These are phyloP conservation scores for Alosa sapidissima DNA, from an alignment of 2,797 vertebrate genomes.

Conservation along the genomic window DNA sequence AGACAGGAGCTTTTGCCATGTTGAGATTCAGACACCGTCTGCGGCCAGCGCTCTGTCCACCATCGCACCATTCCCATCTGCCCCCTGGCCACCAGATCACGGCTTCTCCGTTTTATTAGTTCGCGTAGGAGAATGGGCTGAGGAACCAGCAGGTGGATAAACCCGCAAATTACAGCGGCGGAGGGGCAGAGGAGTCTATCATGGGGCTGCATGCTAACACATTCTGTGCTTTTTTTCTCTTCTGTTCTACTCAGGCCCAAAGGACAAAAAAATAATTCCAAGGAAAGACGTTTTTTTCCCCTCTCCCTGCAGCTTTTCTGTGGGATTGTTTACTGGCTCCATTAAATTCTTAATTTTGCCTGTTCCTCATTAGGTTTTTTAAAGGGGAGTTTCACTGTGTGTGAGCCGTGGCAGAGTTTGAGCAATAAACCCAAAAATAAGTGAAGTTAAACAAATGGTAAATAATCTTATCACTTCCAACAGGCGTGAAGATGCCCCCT, in stretches of 20 bases:
- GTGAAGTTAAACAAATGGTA: conserved; percentile 57
- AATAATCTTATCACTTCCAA: conserved; percentile 71
- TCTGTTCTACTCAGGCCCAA: conserved; percentile 40
- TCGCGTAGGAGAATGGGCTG: conserved; percentile 37
- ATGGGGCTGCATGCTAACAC: conserved; percentile 48
- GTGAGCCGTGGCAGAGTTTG: conserved; percentile 49
- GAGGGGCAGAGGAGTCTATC: conserved; percentile 46
- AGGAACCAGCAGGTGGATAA: conserved; percentile 7
- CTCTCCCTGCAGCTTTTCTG: conserved; percentile 48
- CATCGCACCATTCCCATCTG: neutral
- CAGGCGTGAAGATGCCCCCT: conserved; percentile 62
- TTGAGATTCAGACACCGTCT: neutral
- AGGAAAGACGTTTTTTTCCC: conserved; percentile 44
- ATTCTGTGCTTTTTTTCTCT: neutral
- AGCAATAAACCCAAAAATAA: conserved; percentile 62
- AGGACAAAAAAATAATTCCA: conserved; percentile 59
- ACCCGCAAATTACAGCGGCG: conserved; percentile 45
- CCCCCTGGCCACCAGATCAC: neutral
- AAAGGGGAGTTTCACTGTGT: conserved; percentile 49
- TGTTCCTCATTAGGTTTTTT: conserved; percentile 44
- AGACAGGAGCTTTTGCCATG: neutral
- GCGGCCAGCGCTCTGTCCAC: neutral
- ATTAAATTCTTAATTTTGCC: conserved; percentile 54
- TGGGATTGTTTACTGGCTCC: conserved; percentile 49
- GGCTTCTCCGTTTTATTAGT: conserved; percentile 26